Percentiles rank a stretch among this genome's conserved stretches.
Evolutionary conservation across 2,797 vertebrate species (phyloP).

Genomic region (Varecia variegata): DNA sequence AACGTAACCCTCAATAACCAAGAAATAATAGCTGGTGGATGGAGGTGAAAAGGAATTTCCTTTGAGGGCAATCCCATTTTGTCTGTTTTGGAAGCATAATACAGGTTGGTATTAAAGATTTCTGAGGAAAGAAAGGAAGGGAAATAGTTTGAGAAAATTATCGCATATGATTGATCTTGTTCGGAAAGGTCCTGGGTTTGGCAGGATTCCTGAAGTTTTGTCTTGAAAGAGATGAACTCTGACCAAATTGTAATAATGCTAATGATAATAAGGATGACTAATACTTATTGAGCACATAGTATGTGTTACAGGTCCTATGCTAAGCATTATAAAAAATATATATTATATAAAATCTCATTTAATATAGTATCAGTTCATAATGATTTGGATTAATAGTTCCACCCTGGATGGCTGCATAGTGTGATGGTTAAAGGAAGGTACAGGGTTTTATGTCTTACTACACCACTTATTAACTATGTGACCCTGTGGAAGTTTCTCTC

Average conservation of each 20-base stretch:
- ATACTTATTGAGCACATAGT: not conserved
- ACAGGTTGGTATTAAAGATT: constrained; percentile 22
- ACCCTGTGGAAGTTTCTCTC: not conserved
- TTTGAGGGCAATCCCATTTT: constrained; percentile 30
- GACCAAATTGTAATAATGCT: not conserved
- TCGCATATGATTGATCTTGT: not conserved
- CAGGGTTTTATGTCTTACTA: not conserved
- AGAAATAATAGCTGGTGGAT: not conserved
- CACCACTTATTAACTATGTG: not conserved
- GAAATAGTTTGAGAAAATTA: constrained; percentile 39
- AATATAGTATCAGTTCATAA: not conserved
- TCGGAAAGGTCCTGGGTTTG: constrained; percentile 31
- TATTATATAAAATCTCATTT: not conserved
- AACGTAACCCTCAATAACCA: not conserved
- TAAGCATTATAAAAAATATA: not conserved
- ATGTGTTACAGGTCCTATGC: not conserved
- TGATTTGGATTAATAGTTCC: not conserved
- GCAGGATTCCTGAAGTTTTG: constrained; percentile 15
- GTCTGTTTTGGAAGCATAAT: constrained; percentile 26
- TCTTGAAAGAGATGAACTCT: not conserved
- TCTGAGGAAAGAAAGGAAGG: constrained; percentile 41
- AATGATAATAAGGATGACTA: not conserved
- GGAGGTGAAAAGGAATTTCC: constrained; percentile 29
- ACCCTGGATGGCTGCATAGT: not conserved
- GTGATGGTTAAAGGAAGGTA: not conserved